Percentiles rank a stretch among this genome's conserved stretches.
These are phyloP conservation scores for Spermophilus dauricus DNA, from an alignment of 2,113 vertebrate species.

Conservation along the genomic window DNA sequence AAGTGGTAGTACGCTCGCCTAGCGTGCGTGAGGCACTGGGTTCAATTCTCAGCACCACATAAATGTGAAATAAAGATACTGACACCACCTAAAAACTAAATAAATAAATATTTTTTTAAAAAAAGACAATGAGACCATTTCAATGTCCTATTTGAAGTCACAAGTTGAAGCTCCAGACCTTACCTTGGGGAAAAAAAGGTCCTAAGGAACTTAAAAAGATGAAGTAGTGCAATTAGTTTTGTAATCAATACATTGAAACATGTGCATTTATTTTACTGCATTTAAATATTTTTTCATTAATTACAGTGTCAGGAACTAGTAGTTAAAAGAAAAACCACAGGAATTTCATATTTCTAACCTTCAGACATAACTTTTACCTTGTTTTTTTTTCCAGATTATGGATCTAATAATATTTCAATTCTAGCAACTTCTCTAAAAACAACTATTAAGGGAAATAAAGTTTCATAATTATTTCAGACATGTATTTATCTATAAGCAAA, in stretches of 20 bases:
- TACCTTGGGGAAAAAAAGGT: conserved; percentile 87
- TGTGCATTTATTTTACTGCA: conserved; percentile 44
- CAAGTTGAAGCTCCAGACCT: conserved; percentile 88
- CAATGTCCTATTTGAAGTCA: conserved; percentile 84
- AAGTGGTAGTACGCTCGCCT: too few species aligned
- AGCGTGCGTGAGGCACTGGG: too few species aligned
- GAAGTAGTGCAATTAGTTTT: conserved; percentile 84
- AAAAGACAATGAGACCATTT: conserved; percentile 80
- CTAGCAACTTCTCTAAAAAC: not conserved
- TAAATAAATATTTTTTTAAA: too few species aligned
- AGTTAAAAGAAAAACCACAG: conserved; percentile 44
- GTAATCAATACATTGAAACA: conserved; percentile 71
- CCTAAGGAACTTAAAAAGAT: conserved; percentile 87
- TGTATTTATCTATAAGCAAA: not conserved
- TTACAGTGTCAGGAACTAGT: not conserved
- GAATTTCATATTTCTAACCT: conserved; percentile 13
- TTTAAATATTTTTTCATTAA: not conserved
- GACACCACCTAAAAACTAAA: too few species aligned
- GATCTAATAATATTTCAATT: conserved; percentile 36
- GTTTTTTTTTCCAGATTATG: not conserved
- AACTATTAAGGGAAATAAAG: not conserved
- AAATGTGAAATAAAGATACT: too few species aligned
- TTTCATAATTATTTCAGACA: conserved; percentile 21
- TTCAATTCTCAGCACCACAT: too few species aligned
- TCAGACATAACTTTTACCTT: not conserved